Base-by-base conservation (phyloP, 2,888 invertebrate species). In the Odontocolon sp. region DNA sequence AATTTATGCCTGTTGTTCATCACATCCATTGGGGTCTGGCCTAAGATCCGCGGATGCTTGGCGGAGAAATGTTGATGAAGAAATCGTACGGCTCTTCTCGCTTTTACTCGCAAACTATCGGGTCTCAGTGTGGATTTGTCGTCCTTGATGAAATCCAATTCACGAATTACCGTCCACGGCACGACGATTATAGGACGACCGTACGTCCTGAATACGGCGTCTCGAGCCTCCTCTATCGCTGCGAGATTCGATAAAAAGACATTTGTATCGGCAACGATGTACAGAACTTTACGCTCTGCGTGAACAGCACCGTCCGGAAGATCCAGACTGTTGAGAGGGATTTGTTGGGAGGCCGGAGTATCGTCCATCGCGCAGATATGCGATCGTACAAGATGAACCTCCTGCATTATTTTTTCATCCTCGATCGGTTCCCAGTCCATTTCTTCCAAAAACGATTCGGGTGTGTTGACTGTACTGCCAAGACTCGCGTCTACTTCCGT, bases 341-440 rank as follows among this genome's bases (percentile, higher is more conserved):
- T 52, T 28, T 76, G 74, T n/a, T 63, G 54, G 6, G 36, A 16
- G 0, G 50, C 47, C 4, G 31, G 3, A 0, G 14, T 11, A 4
- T 54, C 61, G 5, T 45, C 79, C 11, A 82, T 78, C 21, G 74
- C 72, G 26, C 78, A 77, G 3, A 90, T 80, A 66, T 87, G 82
- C 9, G 79, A 81, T 70, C 90, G 83, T 3, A 86, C 86, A 31
- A 85, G 84, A 79, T 89, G 84, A 11, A 88, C 87, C 79, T 89
- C 89, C 16, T 82, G 79, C 52, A 86, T 83, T 66, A 90, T 86
- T 66, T 86, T 85, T 31, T 89, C 89, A 52, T 87, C 88, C 79
- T 87, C 87, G 66, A 89, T 85, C 0, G 90, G 87, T 73, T 90
- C 90, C 90, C 90, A 90, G 11, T 90, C 90, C 90, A 90, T 90